Percentiles rank a stretch among this genome's conserved stretches.
phyloP scores from a whole-genome alignment of 2,797 vertebrate species.

The Lagorchestes hirsutus region DNA sequence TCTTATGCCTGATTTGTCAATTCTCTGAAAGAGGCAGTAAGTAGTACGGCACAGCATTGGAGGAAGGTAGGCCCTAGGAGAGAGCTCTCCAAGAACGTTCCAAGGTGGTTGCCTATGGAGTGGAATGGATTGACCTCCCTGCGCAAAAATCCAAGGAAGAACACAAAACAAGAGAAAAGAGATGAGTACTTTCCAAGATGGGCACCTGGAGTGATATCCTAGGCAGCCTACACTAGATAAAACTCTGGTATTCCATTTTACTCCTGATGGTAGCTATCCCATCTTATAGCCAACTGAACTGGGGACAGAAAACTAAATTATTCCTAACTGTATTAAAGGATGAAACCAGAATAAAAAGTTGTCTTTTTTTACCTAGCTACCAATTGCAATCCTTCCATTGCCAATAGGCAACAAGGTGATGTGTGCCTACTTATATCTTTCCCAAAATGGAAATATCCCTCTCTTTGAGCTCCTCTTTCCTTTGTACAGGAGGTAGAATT shows the following conservation, averaged over 20 bases:
- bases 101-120: neutral
- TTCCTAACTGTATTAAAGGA: neutral
- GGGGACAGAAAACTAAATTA: neutral
- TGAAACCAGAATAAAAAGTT: neutral
- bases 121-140: neutral
- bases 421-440: conserved; percentile 50
- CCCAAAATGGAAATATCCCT: conserved; percentile 47
- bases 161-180: neutral
- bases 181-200: neutral
- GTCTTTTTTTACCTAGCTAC: conserved; percentile 32
- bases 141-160: neutral
- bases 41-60: neutral
- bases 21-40: neutral
- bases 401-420: neutral
- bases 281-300: conserved; percentile 5
- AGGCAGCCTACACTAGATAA: neutral
- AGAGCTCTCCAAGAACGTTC: neutral
- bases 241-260: neutral
- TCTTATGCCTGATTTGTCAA: neutral
- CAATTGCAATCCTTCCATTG: neutral
- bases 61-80: neutral
- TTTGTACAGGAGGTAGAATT: conserved; percentile 35
- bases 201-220: neutral
- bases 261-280: neutral
- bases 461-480: neutral